A percentile compares a stretch with the other conserved stretches of the same genome.
These are phyloP conservation scores for Osmerus eperlanus DNA, from an alignment of 2,113 vertebrate genomes.

Conservation along the genomic window DNA sequence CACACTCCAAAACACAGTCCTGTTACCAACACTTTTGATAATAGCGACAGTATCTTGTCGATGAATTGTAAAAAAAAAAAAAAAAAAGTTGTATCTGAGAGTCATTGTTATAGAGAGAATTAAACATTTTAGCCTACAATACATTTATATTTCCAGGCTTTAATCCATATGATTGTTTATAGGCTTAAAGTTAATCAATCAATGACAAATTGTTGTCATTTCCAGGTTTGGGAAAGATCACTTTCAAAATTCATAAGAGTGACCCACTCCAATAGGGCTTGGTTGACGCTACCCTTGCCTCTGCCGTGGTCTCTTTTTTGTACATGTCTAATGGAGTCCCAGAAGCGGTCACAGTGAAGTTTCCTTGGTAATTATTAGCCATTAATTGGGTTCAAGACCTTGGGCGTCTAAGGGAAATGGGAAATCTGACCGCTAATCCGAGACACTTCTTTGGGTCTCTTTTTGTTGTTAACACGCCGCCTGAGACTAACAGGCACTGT, in stretches of 20 bases:
- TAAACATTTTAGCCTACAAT: too few relatives aligned
- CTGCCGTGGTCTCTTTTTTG: conserved; percentile 4
- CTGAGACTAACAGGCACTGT: conserved; percentile 45
- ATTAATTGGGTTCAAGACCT: conserved; percentile 93
- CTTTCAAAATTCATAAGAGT: too few relatives aligned
- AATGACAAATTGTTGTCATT: too few relatives aligned
- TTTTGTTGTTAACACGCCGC: conserved; percentile 57
- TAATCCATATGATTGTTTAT: too few relatives aligned
- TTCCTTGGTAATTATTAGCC: conserved; percentile 84
- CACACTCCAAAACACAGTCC: neutral
- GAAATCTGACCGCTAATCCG: conserved; percentile 78
- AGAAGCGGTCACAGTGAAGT: conserved; percentile 57
- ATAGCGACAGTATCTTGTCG: too few relatives aligned
- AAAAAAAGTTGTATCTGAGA: too few relatives aligned
- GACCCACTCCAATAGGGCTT: neutral
- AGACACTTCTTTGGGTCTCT: conserved; percentile 55
- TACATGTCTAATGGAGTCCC: conserved; percentile 49
- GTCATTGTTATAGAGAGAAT: too few relatives aligned
- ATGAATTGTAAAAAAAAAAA: too few relatives aligned
- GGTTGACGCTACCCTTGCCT: neutral
- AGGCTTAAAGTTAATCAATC: too few relatives aligned
- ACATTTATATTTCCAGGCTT: too few relatives aligned
- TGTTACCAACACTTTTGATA: too few relatives aligned
- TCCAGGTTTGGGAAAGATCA: too few relatives aligned
- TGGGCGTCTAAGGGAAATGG: conserved; percentile 77